Evolutionary conservation across 2,888 invertebrate species (phyloP).

Genomic region (Dendrolimus pini): DNA sequence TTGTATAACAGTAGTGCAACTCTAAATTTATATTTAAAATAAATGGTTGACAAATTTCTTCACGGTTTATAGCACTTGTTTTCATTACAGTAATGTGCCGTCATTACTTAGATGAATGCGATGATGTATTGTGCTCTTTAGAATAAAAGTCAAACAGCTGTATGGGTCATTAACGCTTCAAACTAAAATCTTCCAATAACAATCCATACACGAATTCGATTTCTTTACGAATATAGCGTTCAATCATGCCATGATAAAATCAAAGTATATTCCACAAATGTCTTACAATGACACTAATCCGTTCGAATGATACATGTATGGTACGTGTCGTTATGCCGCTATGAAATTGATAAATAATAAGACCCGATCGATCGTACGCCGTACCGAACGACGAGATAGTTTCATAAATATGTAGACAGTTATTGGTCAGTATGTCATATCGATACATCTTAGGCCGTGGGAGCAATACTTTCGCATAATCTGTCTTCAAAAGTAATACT

Average conservation of each 20-base stretch:
- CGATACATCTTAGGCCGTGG: neutral
- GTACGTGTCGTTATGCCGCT: neutral
- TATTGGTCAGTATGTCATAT: neutral
- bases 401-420: neutral
- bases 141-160: too few species aligned
- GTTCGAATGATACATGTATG: neutral
- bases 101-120: too few species aligned
- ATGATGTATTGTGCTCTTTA: too few species aligned
- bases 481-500: neutral
- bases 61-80: too few species aligned
- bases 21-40: too few species aligned
- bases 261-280: neutral
- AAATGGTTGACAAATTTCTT: too few species aligned
- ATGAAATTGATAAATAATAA: neutral
- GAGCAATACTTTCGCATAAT: neutral
- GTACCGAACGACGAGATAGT: neutral
- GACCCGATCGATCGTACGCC: neutral
- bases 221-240: neutral
- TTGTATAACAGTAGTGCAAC: too few species aligned
- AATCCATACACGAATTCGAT: neutral
- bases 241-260: neutral
- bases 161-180: neutral
- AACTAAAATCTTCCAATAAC: neutral
- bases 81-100: too few species aligned
- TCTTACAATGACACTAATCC: neutral